Conservation (phyloP, 1,140 invertebrate genomes). For the Fopius arisanus region DNA sequence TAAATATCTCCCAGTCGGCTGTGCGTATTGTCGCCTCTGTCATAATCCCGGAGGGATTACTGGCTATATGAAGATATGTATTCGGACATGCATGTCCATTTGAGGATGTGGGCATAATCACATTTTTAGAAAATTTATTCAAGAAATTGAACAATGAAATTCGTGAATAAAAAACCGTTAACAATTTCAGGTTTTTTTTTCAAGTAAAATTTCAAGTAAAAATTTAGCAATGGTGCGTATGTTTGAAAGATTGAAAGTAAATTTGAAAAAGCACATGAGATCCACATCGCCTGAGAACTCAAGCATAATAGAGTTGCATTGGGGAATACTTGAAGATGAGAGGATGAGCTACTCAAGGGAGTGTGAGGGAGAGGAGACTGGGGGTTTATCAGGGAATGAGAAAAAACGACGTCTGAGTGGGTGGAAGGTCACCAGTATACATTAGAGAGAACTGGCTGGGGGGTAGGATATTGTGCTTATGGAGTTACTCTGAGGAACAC, state of each 20-base stretch:
- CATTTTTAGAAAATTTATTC: not conserved
- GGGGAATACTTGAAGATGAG: not conserved
- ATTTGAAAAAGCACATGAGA: too few species aligned
- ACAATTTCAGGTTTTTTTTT: too few species aligned
- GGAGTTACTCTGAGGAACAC: not conserved
- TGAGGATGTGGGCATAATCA: constrained; percentile 41
- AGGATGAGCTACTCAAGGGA: not conserved
- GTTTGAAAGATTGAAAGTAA: too few species aligned
- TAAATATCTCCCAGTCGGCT: constrained; percentile 59
- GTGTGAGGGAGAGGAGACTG: too few species aligned
- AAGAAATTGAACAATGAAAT: too few species aligned
- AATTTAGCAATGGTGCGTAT: too few species aligned
- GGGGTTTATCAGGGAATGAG: constrained; percentile 24
- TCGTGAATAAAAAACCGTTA: too few species aligned
- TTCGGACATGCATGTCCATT: constrained; percentile 60
- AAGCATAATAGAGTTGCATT: not conserved
- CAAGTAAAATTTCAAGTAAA: too few species aligned
- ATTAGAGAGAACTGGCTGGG: constrained; percentile 19
- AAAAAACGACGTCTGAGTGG: constrained; percentile 30
- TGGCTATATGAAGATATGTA: constrained; percentile 59
- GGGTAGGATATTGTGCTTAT: not conserved
- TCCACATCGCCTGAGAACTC: not conserved
- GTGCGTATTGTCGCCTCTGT: constrained; percentile 27
- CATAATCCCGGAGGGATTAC: constrained; percentile 39
- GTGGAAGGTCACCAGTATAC: constrained; percentile 29